phyloP scores from a whole-genome alignment of 2,797 vertebrate species.

The Lepus townsendii region DNA sequence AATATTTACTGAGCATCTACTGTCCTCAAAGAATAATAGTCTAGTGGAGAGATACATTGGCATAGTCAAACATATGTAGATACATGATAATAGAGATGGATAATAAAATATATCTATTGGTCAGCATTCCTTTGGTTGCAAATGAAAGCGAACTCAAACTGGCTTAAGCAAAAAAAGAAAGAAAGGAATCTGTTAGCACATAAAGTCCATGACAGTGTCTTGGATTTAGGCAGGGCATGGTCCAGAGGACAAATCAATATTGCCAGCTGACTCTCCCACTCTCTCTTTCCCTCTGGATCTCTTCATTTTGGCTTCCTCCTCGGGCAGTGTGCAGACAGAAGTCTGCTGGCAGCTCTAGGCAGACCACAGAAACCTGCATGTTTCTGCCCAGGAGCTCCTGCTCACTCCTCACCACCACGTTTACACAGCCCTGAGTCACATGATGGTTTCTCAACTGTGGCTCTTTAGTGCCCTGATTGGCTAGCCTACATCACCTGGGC shows the following conservation, averaged over 20 bases:
- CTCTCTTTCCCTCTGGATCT: background rate
- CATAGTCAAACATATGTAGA: background rate
- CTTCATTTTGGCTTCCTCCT: background rate
- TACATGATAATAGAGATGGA: background rate
- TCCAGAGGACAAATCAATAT: background rate
- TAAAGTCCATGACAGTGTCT: background rate
- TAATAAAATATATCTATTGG: background rate
- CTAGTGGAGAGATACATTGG: background rate
- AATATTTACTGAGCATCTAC: background rate
- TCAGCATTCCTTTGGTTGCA: background rate
- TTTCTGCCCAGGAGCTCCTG: background rate
- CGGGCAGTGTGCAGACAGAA: background rate
- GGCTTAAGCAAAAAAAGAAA: background rate
- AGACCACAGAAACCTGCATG: rapidly evolving
- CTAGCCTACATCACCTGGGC: background rate
- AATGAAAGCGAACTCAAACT: background rate
- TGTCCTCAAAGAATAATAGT: background rate
- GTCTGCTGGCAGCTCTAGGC: background rate
- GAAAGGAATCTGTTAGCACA: background rate
- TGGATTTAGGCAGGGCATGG: background rate
- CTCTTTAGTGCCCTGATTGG: background rate
- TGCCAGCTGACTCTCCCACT: background rate
- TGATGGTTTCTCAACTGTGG: background rate
- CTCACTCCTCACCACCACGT: background rate
- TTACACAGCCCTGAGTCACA: background rate